Conservation (phyloP, 1,140 invertebrate genomes). For the Lanistes nyassanus region DNA sequence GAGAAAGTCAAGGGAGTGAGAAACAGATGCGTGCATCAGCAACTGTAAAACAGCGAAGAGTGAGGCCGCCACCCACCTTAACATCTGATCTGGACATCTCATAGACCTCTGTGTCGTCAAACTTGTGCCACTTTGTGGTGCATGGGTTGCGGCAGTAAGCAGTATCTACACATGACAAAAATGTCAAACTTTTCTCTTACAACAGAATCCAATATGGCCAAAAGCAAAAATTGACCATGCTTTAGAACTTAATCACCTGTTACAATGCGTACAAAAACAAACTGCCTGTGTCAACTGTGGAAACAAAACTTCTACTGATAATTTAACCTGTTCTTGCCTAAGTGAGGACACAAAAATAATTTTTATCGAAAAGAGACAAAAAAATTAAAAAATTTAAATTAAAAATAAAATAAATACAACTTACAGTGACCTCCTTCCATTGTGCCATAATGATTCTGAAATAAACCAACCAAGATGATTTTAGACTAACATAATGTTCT, state of each 20-base stretch:
- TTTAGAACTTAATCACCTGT: too few species aligned
- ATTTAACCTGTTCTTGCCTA: too few species aligned
- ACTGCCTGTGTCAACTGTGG: too few species aligned
- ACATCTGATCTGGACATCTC: constrained; percentile 77
- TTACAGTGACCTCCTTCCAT: constrained; percentile 89
- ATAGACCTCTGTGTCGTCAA: constrained; percentile 86
- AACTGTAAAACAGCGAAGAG: not conserved
- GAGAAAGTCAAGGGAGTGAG: not conserved
- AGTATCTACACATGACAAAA: constrained; percentile 71
- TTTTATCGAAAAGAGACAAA: too few species aligned
- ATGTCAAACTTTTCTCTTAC: not conserved
- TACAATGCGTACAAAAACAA: too few species aligned
- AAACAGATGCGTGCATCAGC: not conserved
- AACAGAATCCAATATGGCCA: not conserved
- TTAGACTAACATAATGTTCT: too few species aligned
- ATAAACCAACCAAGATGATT: constrained; percentile 29
- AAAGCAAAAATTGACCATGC: too few species aligned
- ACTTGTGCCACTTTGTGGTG: constrained; percentile 85
- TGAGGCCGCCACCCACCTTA: constrained; percentile 59
- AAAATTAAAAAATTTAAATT: too few species aligned
- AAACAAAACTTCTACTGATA: too few species aligned
- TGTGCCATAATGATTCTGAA: constrained; percentile 86
- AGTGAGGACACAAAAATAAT: too few species aligned
- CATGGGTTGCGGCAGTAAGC: constrained; percentile 75
- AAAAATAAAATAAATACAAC: too few species aligned